Base-by-base conservation (phyloP, 2,888 invertebrate genomes). In the Slavum lentiscoides region DNA sequence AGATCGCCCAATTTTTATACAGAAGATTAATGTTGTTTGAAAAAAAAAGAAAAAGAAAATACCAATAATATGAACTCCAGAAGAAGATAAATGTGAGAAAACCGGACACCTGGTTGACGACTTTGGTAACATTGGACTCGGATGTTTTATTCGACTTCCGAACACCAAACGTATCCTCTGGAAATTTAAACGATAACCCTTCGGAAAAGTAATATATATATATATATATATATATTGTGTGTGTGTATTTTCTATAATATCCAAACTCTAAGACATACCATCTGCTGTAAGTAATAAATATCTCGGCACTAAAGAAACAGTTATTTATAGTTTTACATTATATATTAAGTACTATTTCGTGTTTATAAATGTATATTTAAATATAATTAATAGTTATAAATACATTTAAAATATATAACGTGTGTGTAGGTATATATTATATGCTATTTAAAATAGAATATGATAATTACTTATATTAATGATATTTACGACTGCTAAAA, bases 41-140 rank as follows among this genome's bases (percentile, higher is more conserved):
- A 19, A 55, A 64, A 69, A 77, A 64, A 59, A 61, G 66, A 77
- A 58, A 15, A 30, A 30, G 30, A 30, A 30, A 30, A 30, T 30
- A 69, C 70, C 77, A 55, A 70, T 70, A 70, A 70, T 77, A 62
- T 69, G 70, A 64, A 62, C 53, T 9, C 37, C 17, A 39, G 15
- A 70, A 70, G 53, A 80, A 80, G 77, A 80, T 72, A 70, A 80
- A 80, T 80, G 77, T 80, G 77, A 70, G 77, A 80, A 77, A 80
- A 70, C 64, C 64, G 77, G 77, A 80, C 77, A 80, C 77, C 77
- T 80, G 77, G 68, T 69, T 62, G 69, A 77, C 77, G 62, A 80
- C 64, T 37, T 23, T 39, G 70, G 55, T 74, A 64, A 23, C 69
- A 80, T 72, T 55, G 55, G 64, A 30, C 70, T n/a, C 37, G 49